Conservation (phyloP, 2,797 vertebrate genomes). For the Microtus agrestis region DNA sequence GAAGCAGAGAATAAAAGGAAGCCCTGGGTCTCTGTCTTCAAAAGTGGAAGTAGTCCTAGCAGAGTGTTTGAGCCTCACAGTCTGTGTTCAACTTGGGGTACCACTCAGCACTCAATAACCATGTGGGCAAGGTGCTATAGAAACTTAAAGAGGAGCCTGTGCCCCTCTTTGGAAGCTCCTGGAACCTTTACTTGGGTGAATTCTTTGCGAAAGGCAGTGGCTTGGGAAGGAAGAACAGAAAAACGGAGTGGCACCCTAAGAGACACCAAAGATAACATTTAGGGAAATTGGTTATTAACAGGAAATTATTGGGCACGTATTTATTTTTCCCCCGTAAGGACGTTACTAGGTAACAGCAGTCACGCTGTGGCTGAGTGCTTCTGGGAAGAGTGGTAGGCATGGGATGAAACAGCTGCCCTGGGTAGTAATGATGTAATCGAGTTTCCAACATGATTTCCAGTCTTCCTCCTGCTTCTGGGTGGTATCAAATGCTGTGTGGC, state of each 20-base stretch:
- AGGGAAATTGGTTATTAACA: constrained; percentile 59
- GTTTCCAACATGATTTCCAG: constrained; percentile 64
- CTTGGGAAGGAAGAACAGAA: constrained; percentile 32
- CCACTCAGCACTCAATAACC: background rate
- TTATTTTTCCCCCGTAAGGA: constrained; percentile 63
- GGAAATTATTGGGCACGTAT: constrained; percentile 62
- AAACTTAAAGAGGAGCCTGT: background rate
- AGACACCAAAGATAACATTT: constrained; percentile 33
- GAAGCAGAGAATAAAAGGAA: background rate
- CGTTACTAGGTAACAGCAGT: constrained; percentile 74
- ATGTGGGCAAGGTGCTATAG: background rate
- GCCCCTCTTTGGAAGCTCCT: constrained; percentile 30
- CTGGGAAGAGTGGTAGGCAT: constrained; percentile 60
- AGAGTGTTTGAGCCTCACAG: background rate
- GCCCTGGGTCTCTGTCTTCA: background rate
- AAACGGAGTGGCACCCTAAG: constrained; percentile 25
- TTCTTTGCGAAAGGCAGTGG: constrained; percentile 25
- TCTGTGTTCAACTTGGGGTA: background rate
- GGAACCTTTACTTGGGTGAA: background rate
- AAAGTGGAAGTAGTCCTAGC: background rate
- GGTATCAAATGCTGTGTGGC: background rate
- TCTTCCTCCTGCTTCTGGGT: constrained; percentile 58
- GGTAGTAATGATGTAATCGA: constrained; percentile 57
- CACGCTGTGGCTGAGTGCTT: constrained; percentile 54
- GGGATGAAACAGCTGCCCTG: constrained; percentile 65